Evolutionary conservation across 2,797 vertebrate genomes (phyloP), one percentile per base, ranked within the genome.

Genomic region (Lophius americanus): DNA sequence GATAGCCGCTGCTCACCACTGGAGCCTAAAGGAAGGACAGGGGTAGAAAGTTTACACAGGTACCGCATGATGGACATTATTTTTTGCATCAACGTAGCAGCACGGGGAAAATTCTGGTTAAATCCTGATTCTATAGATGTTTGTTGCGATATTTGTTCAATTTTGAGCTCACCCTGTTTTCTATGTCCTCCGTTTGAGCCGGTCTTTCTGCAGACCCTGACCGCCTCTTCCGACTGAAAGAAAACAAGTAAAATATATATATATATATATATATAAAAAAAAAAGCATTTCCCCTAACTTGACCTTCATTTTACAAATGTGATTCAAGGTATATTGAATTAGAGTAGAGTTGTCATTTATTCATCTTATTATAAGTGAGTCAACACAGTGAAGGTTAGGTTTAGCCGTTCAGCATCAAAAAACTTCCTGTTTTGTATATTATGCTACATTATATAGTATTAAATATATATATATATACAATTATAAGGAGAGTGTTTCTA

Each of bases 81-180:
- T 9, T 7, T 7, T 42, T 2, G 10, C 4, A 23, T 23, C 12
- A 10, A 58, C 53, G 47, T 51, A 6, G 37, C 7, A 1, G 14
- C 5, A 53, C 3, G 37, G 4, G 4, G 14, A 54, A 5, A 12
- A 2, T 1, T 1, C 51, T 2, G 11, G 3, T 7, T 36, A 2
- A 41, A 56, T 3, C 5, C 2, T 6, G 11, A 7, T 11, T 37
- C 36, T 11, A 14, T 5, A 5, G 8, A 4, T 23, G 48, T 39
- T 51, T 37, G 7, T 0, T 9, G 0, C 3, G 6, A 38, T 23
- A 2, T 46, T 4, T 38, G 7, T 43, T 43, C 3, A 35, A 49
- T 33, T 42, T 32, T 58, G 9, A 53, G 2, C 93, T 92, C 92
- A 99, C 97, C 87, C 94, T 93, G 47, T 96, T 98, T 79, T 99